Conservation (phyloP, 2,888 invertebrate genomes). For the Rhabditophanes sp. region DNA sequence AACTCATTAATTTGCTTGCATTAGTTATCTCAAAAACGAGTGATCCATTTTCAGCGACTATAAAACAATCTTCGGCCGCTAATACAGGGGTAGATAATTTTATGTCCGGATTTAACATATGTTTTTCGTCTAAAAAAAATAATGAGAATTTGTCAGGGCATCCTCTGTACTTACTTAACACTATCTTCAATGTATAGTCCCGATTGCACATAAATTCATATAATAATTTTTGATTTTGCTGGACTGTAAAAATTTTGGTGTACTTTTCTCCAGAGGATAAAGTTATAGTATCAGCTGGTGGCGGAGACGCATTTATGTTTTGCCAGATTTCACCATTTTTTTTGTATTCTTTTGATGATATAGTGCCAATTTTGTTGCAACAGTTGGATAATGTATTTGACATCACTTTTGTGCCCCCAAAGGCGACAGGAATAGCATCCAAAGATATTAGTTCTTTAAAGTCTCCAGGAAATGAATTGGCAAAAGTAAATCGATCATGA, state of each 20-base stretch:
- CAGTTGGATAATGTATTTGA: conserved; percentile 1
- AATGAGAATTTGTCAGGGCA: not conserved
- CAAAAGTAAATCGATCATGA: conserved; percentile 15
- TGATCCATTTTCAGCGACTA: conserved; percentile 7
- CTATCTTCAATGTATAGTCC: conserved; percentile 16
- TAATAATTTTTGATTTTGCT: conserved; percentile 13
- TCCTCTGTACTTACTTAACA: conserved; percentile 4
- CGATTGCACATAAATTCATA: conserved; percentile 16
- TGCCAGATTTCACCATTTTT: conserved; percentile 4
- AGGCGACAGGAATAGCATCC: conserved; percentile 17
- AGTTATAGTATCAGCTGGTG: too few relatives aligned
- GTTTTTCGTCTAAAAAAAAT: conserved; percentile 6
- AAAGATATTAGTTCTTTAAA: conserved; percentile 9
- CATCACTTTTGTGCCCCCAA: conserved; percentile 12
- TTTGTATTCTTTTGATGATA: conserved; percentile 1
- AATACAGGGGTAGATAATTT: conserved; percentile 15
- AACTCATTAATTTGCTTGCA: conserved; percentile 26
- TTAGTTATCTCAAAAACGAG: conserved; percentile 14
- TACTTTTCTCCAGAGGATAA: conserved; percentile 12
- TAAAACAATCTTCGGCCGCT: conserved; percentile 15
- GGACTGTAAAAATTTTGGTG: conserved; percentile 8
- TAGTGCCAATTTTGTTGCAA: conserved; percentile 3
- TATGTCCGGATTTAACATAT: conserved; percentile 15
- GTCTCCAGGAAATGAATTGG: conserved; percentile 11
- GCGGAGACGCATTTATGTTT: too few relatives aligned